Evolutionary conservation across 2,888 invertebrate genomes (phyloP), one percentile per base, ranked within the genome.

Genomic region (Orthonevra nobilis): DNA sequence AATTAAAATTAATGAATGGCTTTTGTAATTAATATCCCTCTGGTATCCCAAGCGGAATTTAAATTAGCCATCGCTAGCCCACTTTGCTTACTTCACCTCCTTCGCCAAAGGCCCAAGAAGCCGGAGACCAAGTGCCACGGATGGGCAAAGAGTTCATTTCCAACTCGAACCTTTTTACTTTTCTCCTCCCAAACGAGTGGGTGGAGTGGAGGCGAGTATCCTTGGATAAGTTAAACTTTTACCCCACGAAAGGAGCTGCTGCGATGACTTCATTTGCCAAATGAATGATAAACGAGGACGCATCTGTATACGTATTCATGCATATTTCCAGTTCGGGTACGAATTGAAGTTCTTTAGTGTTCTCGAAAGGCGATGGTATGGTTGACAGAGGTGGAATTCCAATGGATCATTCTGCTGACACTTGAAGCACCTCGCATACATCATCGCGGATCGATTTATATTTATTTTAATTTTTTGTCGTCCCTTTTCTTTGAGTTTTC

Each of bases 1-100:
- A 85, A 85, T 85, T 85, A 85, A 84, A 83, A 73, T 82, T 85
- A 85, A 85, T 85, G 84, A 85, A 85, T 84, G 82, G 83, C 83
- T 83, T 83, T 83, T 83, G 83, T 83, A 83, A 85, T 84, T 85
- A 84, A 84, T 84, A 84, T 84, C 81, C 81, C 74, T 83, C 81
- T 81, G 83, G 81, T 81, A 81, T 81, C 70, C 81, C 70, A 77
- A 56, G 32, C 38, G 82, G 83, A 83, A 83, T 83, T 82, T 81
- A 82, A 83, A 83, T 83, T 83, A 83, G 82, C 82, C 81, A 63
- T 64, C 60, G 66, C 61, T 70, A 30, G 70, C 73, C 73, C 61
- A 73, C 79, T 68, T 61, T 61, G 46, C 70, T 79, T 56, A 40
- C n/a, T 72, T 73, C 64, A 52, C 72, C 64, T 72, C 42, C 34